Evolutionary conservation across 2,797 vertebrate species (phyloP), one percentile per base, ranked within the genome.

Genomic region (Chloroceryle amazona): DNA sequence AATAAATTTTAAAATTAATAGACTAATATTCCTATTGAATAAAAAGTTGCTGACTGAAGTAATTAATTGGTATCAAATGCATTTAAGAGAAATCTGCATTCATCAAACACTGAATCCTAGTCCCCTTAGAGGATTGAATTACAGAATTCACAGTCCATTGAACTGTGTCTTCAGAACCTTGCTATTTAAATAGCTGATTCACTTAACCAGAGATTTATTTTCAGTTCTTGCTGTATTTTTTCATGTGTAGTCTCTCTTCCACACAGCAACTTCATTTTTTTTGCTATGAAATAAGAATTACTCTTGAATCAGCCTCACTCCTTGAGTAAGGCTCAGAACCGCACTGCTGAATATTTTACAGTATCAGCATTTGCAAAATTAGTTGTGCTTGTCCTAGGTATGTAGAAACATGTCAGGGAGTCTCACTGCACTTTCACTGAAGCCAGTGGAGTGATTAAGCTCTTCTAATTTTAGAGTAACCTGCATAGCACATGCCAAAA

Each of bases 191-290:
- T 55, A 78, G 39, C 23, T 28, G 62, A 52, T 47, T 92, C 2
- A 47, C 81, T 81, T 71, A 73, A 73, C 23, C 12, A 84, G 70
- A 41, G 31, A 67, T 79, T 41, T 78, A 3, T 81, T 86, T 84
- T 82, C 71, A 61, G 2, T 72, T 84, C 60, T 81, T 75, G 35
- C 44, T 88, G 13, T 79, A 70, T 66, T 66, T 96, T 93, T 73
- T 84, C 22, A 49, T n/a, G 22, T 31, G 33, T 49, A 63, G 23
- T 41, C 4, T 67, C 49, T 54, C 35, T 66, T 81, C 62, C 60
- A 55, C 28, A 46, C 39, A 73, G 41, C 51, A 85, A 35, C 22
- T 67, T 88, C 13, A 60, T 62, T 84, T 88, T 37, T 58, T 78
- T 72, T 25, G 46, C 41, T 41, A 4, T 75, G 54, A 86, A 93